Conservation (phyloP, 2,888 invertebrate species). For the Amblyjoppa fuscipennis region DNA sequence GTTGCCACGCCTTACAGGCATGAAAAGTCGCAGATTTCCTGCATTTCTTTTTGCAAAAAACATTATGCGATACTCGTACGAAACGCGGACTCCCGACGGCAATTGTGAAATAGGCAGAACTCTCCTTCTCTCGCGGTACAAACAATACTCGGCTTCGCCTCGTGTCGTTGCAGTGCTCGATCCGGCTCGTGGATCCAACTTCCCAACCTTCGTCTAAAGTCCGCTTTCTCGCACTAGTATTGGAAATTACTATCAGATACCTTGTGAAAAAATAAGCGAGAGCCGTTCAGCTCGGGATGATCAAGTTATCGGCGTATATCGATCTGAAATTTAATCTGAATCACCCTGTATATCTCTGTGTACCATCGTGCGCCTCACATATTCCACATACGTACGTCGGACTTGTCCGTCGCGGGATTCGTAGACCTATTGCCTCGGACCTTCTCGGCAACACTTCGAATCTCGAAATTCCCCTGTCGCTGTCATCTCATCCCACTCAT, state of each 20-base stretch:
- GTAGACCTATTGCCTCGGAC: conserved; percentile 1
- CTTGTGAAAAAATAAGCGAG: too few relatives aligned
- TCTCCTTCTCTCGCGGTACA: conserved; percentile 16
- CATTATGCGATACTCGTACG: too few relatives aligned
- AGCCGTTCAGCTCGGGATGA: not conserved
- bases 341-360: not conserved
- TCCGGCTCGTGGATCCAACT: not conserved
- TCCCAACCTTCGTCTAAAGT: too few relatives aligned
- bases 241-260: too few relatives aligned
- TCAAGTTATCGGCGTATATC: not conserved
- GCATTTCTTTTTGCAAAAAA: too few relatives aligned
- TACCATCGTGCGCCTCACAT: not conserved
- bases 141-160: conserved; percentile 11
- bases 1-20: too few relatives aligned
- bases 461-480: conserved; percentile 56
- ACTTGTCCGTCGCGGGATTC: not conserved
- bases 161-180: not conserved
- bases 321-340: not conserved
- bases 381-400: conserved; percentile 6
- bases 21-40: too few relatives aligned
- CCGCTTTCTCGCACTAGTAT: too few relatives aligned
- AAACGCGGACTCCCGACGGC: too few relatives aligned
- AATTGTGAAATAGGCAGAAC: too few relatives aligned
- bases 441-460: conserved; percentile 29
- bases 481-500: conserved; percentile 46